These are phyloP conservation scores for Drosophila insularis DNA, from an alignment of 1,140 invertebrate genomes.

Conservation along the genomic window DNA sequence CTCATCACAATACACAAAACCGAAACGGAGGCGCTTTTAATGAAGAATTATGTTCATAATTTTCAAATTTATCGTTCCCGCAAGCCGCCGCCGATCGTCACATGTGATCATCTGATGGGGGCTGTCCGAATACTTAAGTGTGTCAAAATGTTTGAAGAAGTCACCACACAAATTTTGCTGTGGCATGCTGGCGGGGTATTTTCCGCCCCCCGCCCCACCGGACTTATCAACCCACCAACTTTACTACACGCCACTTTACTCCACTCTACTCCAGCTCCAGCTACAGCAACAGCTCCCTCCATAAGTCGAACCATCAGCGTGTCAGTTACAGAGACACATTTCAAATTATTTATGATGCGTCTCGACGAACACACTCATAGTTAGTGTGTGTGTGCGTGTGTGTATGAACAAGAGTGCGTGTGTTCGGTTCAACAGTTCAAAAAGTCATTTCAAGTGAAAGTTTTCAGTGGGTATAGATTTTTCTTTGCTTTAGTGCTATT, in stretches of 20 bases:
- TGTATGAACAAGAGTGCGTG: not conserved
- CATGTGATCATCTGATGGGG: slow-evolving; percentile 41
- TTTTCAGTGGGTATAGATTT: slow-evolving; percentile 26
- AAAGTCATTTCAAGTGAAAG: slow-evolving; percentile 78
- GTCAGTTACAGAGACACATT: slow-evolving; percentile 68
- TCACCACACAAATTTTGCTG: slow-evolving; percentile 59
- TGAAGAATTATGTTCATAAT: slow-evolving; percentile 81
- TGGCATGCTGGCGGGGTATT: slow-evolving; percentile 56
- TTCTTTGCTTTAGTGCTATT: slow-evolving; percentile 47
- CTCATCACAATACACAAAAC: slow-evolving; percentile 21
- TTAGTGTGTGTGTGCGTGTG: not conserved
- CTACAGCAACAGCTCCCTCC: not conserved
- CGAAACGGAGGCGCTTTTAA: slow-evolving; percentile 67
- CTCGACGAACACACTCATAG: slow-evolving; percentile 30
- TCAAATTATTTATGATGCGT: slow-evolving; percentile 74
- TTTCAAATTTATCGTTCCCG: slow-evolving; percentile 71
- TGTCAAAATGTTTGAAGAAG: slow-evolving; percentile 70
- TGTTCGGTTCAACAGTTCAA: slow-evolving; percentile 73
- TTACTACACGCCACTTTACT: not conserved
- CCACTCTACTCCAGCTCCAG: not conserved
- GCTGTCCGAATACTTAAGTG: slow-evolving; percentile 75
- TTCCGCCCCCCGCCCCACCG: not conserved
- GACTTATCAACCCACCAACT: not conserved
- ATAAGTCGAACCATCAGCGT: slow-evolving; percentile 46
- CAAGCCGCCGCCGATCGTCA: slow-evolving; percentile 47